Conservation (phyloP, 2,113 vertebrate genomes). For the Xenopus borealis region DNA sequence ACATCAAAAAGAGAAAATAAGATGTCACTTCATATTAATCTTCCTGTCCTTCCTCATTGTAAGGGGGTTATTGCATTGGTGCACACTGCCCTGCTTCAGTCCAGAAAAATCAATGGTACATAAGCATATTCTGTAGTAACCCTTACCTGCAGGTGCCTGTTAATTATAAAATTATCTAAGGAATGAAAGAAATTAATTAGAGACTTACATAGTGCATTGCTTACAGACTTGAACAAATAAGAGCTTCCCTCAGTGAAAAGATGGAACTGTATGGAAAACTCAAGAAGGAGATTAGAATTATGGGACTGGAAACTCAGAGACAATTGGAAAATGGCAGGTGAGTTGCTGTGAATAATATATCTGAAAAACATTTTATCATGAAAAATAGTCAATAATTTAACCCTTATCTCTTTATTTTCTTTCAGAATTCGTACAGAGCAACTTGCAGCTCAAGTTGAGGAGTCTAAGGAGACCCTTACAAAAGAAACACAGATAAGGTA, state of each 20-base stretch:
- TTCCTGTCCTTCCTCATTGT: too few relatives aligned
- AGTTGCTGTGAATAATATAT: neutral
- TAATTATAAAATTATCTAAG: too few relatives aligned
- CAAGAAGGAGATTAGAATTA: constrained; percentile 48
- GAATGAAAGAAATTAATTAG: too few relatives aligned
- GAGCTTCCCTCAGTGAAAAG: constrained; percentile 48
- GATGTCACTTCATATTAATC: too few relatives aligned
- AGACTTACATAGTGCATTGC: neutral
- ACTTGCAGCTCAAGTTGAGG: constrained; percentile 2
- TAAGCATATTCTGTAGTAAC: too few relatives aligned
- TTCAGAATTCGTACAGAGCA: constrained; percentile 6
- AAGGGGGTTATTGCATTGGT: too few relatives aligned
- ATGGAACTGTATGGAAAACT: constrained; percentile 48
- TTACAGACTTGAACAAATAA: constrained; percentile 49
- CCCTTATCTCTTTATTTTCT: neutral
- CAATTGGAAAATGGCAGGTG: constrained; percentile 39
- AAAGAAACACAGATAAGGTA: constrained; percentile 35
- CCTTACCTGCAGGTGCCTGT: too few relatives aligned
- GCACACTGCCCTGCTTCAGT: too few relatives aligned
- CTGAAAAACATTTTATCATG: neutral
- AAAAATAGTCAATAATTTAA: neutral
- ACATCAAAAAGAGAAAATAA: too few relatives aligned
- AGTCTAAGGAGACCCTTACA: constrained; percentile 15
- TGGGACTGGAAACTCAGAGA: constrained; percentile 48
- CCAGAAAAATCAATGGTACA: too few relatives aligned